These are phyloP conservation scores for Epinephelus lanceolatus DNA, from an alignment of 2,113 vertebrate species.

Conservation along the genomic window DNA sequence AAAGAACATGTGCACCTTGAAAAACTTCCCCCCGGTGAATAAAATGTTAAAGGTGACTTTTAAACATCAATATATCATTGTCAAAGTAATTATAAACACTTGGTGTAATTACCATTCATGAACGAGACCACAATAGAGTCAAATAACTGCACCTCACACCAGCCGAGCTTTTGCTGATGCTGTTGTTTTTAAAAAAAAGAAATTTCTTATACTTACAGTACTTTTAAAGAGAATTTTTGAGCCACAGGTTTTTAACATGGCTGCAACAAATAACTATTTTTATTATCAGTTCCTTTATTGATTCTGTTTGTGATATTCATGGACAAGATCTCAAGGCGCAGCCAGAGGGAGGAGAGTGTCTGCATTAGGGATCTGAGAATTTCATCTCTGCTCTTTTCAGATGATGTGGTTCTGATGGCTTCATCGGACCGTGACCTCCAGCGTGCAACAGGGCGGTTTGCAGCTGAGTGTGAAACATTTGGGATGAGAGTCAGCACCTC, in stretches of 20 bases:
- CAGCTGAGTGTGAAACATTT: neutral
- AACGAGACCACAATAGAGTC: conserved; percentile 13
- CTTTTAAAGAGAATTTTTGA: neutral
- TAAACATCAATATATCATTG: conserved; percentile 50
- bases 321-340: no score
- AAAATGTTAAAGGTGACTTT: conserved; percentile 33
- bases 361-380: no score
- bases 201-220: neutral
- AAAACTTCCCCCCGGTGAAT: conserved; percentile 31
- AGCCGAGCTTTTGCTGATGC: neutral
- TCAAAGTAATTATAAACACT: conserved; percentile 45
- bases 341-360: no score
- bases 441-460: neutral
- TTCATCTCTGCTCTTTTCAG: no score
- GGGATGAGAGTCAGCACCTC: neutral
- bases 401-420: neutral
- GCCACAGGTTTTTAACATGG: no score
- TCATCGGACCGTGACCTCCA: neutral
- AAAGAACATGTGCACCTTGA: conserved; percentile 17
- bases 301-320: no score
- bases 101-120: conserved; percentile 34
- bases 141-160: neutral
- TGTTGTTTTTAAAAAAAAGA: neutral
- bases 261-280: no score
- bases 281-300: no score